A percentile compares a stretch with the other conserved stretches of the same genome.
phyloP scores from a whole-genome alignment of 2,113 vertebrate species.

The Origma solitaria region DNA sequence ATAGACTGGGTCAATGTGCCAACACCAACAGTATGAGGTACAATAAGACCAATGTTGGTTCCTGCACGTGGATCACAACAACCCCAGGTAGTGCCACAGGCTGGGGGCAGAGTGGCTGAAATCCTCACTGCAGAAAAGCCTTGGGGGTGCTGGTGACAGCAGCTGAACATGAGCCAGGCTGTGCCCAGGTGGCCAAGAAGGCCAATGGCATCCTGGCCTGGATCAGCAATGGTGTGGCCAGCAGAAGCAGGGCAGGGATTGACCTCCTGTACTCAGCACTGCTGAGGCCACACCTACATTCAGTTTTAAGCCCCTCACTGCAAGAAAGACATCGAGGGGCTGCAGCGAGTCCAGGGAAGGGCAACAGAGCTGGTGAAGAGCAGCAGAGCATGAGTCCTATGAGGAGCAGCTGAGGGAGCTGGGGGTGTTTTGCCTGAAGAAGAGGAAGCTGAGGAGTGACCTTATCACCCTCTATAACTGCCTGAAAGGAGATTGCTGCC shows the following conservation, averaged over 20 bases:
- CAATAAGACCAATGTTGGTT: background rate
- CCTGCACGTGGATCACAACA: background rate
- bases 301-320: background rate
- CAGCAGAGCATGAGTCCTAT: background rate
- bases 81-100: background rate
- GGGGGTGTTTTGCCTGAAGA: background rate
- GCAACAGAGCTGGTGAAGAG: background rate
- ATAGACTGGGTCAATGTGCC: background rate
- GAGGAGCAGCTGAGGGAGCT: background rate
- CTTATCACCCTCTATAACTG: background rate
- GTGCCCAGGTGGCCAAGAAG: background rate
- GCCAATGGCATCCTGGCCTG: background rate
- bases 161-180: background rate
- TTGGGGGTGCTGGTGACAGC: background rate
- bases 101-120: background rate
- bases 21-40: background rate
- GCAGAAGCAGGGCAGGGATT: background rate
- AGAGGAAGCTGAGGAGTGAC: background rate
- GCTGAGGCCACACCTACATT: background rate
- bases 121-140: background rate
- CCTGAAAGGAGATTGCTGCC: background rate
- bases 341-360: accelerated
- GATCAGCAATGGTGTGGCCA: background rate
- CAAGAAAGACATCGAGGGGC: background rate
- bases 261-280: background rate